Evolutionary conservation across 2,797 vertebrate species (phyloP).

Genomic region (Trichosurus vulpecula): DNA sequence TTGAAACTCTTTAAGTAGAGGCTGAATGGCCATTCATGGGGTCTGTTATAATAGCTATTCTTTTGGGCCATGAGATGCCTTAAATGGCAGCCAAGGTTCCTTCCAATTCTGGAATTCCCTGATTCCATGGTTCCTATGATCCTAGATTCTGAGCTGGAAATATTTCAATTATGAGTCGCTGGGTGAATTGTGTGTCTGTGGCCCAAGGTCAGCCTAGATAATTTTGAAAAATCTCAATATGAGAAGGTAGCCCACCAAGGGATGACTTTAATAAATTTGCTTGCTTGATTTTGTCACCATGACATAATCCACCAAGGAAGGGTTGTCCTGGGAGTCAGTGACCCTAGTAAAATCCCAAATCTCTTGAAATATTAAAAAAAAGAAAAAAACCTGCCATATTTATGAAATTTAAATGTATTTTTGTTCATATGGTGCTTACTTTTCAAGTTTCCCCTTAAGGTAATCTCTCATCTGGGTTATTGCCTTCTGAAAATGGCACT

Average conservation of each 20-base stretch:
- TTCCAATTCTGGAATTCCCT: neutral
- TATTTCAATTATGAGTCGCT: neutral
- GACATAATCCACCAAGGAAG: neutral
- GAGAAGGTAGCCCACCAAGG: neutral
- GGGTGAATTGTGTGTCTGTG: neutral
- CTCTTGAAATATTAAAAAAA: neutral
- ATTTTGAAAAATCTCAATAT: neutral
- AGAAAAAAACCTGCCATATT: neutral
- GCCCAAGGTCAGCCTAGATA: neutral
- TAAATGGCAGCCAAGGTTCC: neutral
- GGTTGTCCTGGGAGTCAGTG: neutral
- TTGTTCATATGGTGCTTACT: constrained; percentile 61
- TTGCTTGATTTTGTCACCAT: neutral
- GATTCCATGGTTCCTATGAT: neutral
- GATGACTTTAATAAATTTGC: neutral
- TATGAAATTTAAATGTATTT: constrained; percentile 65
- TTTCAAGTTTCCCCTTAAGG: constrained; percentile 59
- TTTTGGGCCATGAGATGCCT: neutral
- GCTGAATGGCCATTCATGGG: neutral
- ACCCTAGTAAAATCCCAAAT: neutral
- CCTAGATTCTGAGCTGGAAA: neutral
- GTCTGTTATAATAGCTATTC: neutral
- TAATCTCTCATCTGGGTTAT: constrained; percentile 62
- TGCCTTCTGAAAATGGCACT: constrained; percentile 64
- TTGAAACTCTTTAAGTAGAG: neutral